These are phyloP conservation scores for Guaruba guarouba DNA, from an alignment of 2,113 vertebrate genomes.

Conservation along the genomic window DNA sequence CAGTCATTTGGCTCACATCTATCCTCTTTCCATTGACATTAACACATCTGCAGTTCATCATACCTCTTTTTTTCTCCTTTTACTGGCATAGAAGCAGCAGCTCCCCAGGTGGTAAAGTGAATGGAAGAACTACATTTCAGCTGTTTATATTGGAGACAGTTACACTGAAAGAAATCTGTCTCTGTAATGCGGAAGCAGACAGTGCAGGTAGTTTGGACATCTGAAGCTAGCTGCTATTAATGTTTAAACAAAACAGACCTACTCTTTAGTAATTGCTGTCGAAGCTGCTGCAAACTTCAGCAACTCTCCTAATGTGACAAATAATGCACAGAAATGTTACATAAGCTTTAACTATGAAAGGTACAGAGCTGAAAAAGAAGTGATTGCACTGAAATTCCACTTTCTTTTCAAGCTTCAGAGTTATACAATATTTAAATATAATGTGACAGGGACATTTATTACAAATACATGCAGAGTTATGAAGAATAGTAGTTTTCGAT, in stretches of 20 bases:
- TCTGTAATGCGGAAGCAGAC: neutral
- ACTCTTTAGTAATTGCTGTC: neutral
- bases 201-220: neutral
- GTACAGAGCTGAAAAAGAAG: neutral
- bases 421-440: neutral
- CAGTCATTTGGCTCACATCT: neutral
- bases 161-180: neutral
- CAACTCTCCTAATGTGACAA: neutral
- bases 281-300: neutral
- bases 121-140: neutral
- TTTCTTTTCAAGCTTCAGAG: neutral
- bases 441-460: neutral
- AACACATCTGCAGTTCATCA: neutral
- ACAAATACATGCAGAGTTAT: neutral
- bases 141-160: neutral
- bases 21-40: neutral
- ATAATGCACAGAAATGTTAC: neutral
- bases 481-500: neutral
- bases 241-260: neutral
- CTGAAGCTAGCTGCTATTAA: neutral
- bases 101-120: neutral
- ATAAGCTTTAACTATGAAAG: neutral
- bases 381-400: neutral
- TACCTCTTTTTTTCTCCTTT: neutral
- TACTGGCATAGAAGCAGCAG: neutral